phyloP scores from a whole-genome alignment of 2,888 invertebrate species.

The Scaptomyza tumidula region DNA sequence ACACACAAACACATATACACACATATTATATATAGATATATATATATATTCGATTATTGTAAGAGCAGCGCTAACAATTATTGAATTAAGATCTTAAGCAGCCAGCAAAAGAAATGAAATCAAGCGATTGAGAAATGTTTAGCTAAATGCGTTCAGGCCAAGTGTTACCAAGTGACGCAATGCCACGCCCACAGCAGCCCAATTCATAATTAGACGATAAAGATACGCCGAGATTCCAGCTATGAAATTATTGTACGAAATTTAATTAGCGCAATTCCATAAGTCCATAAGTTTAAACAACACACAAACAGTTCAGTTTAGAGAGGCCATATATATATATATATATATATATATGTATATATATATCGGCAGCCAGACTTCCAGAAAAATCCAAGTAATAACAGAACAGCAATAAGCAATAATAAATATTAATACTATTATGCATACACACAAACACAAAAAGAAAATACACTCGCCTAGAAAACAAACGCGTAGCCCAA shows the following conservation, averaged over 20 bases:
- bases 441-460: conserved; percentile 23
- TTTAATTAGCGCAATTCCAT: conserved; percentile 80
- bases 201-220: conserved; percentile 24
- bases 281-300: conserved; percentile 72
- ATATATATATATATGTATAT: conserved; percentile 36
- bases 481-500: conserved; percentile 62
- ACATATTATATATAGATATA: conserved; percentile 35
- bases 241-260: conserved; percentile 74
- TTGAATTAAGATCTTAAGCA: conserved; percentile 65
- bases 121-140: conserved; percentile 24
- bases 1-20: conserved; percentile 14
- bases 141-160: conserved; percentile 50
- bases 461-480: conserved; percentile 54
- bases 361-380: conserved; percentile 32
- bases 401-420: conserved; percentile 1
- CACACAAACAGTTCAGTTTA: conserved; percentile 37
- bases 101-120: conserved; percentile 31
- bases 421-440: conserved; percentile 14
- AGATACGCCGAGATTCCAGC: conserved; percentile 71
- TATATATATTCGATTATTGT: conserved; percentile 53
- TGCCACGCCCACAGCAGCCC: conserved; percentile 65
- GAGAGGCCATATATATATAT: conserved; percentile 66
- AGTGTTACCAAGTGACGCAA: conserved; percentile 59
- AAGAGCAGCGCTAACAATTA: conserved; percentile 74
- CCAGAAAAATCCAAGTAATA: conserved; percentile 20